Percentiles rank a stretch among this genome's conserved stretches.
Conservation (phyloP, 2,888 invertebrate species). For the Horisme vitalbata region DNA sequence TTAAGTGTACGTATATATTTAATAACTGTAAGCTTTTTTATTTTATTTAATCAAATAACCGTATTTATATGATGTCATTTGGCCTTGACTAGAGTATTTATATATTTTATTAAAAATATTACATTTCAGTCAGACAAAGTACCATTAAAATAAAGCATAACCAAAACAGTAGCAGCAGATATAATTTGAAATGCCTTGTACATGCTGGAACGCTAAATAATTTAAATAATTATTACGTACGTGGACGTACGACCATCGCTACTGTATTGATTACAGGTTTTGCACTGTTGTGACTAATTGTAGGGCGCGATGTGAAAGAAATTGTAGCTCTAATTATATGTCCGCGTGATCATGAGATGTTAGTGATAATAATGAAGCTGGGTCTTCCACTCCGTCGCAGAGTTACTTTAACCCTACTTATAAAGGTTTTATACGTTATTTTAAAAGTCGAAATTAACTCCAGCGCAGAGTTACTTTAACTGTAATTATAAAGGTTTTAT, state of each 20-base stretch:
- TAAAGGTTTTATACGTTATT: too few species aligned
- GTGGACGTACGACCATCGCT: slow-evolving; percentile 44
- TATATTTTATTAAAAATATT: neutral
- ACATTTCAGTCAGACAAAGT: neutral
- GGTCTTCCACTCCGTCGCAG: slow-evolving; percentile 19
- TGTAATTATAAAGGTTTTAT: too few species aligned
- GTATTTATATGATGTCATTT: too few species aligned
- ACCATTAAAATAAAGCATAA: slow-evolving; percentile 1
- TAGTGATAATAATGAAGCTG: slow-evolving; percentile 32
- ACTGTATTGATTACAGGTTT: slow-evolving; percentile 59
- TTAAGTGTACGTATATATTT: too few species aligned
- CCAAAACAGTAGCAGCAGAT: slow-evolving; percentile 23
- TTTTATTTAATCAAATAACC: too few species aligned
- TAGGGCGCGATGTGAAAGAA: slow-evolving; percentile 56
- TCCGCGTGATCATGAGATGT: slow-evolving; percentile 45
- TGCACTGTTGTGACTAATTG: slow-evolving; percentile 56
- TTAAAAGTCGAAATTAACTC: too few species aligned
- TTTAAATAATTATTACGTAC: slow-evolving; percentile 61
- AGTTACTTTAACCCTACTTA: slow-evolving; percentile 10
- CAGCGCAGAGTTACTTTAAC: too few species aligned
- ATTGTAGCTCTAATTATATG: slow-evolving; percentile 57
- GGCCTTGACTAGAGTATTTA: too few species aligned
- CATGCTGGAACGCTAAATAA: slow-evolving; percentile 47
- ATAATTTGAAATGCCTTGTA: slow-evolving; percentile 31
- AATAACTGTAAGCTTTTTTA: too few species aligned